Percentiles rank a stretch among this genome's conserved stretches.
Conservation (phyloP, 2,888 invertebrate species). For the Zelleria hepariella region DNA sequence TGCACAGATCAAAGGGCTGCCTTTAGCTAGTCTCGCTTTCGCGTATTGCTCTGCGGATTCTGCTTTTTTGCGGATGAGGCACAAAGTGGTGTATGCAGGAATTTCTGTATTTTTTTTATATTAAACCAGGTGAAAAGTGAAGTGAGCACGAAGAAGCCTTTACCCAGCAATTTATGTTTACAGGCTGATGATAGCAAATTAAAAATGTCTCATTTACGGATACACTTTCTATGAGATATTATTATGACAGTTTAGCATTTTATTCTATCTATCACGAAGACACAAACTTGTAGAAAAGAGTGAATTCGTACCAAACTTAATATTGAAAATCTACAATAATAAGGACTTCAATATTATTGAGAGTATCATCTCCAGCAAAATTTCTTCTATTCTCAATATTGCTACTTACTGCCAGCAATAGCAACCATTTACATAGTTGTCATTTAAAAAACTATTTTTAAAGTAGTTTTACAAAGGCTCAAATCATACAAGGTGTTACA, state of each 20-base stretch:
- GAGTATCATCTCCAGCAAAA: too few relatives aligned
- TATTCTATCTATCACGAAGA: background rate
- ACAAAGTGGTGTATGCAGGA: background rate
- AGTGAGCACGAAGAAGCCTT: too few relatives aligned
- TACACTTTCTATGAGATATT: background rate
- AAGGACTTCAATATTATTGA: too few relatives aligned
- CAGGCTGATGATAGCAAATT: background rate
- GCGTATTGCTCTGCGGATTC: conserved; percentile 16
- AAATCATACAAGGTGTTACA: too few relatives aligned
- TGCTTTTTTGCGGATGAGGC: background rate
- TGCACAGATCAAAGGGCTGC: conserved; percentile 31
- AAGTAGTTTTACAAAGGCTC: too few relatives aligned
- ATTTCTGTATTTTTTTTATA: background rate
- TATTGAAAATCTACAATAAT: too few relatives aligned
- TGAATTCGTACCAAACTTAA: too few relatives aligned
- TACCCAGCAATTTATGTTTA: background rate
- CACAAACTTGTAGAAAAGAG: too few relatives aligned
- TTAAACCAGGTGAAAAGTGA: background rate
- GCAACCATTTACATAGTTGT: background rate
- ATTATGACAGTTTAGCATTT: background rate
- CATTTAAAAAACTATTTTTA: background rate
- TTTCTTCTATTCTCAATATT: too few relatives aligned
- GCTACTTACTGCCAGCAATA: too few relatives aligned
- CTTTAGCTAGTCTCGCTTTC: conserved; percentile 11
- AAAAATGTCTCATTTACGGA: background rate